Conservation (phyloP, 2,797 vertebrate species). For the Lepidocolaptes lacrymiger region DNA sequence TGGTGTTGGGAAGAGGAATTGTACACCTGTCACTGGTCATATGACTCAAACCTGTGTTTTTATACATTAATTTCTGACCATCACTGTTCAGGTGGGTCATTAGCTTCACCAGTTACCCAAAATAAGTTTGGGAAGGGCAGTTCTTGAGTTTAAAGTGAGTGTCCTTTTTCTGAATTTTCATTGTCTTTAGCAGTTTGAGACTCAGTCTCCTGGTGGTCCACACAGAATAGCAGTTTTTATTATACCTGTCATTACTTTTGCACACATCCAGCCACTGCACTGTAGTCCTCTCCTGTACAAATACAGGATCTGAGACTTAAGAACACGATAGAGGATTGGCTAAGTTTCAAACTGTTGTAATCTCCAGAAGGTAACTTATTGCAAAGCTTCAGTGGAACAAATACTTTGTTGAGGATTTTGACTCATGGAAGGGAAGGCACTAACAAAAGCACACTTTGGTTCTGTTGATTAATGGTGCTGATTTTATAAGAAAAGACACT, state of each 20-base stretch:
- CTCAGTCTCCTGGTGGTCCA: background rate
- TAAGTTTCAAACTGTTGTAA: background rate
- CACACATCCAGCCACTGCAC: background rate
- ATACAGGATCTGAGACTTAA: background rate
- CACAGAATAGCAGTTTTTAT: background rate
- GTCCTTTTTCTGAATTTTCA: background rate
- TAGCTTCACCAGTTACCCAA: background rate
- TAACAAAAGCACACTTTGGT: background rate
- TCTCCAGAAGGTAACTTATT: background rate
- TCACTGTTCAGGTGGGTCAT: background rate
- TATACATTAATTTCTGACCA: background rate
- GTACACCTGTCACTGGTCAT: fast-evolving
- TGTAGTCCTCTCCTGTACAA: background rate
- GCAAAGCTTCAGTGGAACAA: background rate
- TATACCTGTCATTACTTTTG: background rate
- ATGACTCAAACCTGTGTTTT: background rate
- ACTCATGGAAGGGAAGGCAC: background rate
- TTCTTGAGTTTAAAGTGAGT: background rate
- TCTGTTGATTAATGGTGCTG: background rate
- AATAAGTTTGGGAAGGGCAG: background rate
- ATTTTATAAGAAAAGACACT: background rate
- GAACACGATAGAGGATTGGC: background rate
- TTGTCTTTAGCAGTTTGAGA: background rate
- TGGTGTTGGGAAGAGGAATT: background rate
- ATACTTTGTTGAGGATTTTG: background rate